phyloP scores from a whole-genome alignment of 1,140 invertebrate species.

The Yoshiicerus persimilis region DNA sequence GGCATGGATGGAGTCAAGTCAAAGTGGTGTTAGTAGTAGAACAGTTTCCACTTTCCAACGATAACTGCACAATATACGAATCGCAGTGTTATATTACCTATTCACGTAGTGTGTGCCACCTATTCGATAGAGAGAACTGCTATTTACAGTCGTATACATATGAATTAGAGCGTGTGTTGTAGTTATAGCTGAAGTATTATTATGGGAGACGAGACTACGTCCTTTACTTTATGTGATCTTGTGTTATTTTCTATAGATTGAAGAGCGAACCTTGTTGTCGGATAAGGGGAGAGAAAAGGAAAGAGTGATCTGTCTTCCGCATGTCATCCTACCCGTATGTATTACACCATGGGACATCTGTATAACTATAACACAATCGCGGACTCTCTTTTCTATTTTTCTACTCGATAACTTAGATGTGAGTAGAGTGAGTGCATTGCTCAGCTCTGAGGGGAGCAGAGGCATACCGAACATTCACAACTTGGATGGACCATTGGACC shows the following conservation, averaged over 20 bases:
- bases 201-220: not conserved
- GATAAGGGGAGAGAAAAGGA: conserved; percentile 32
- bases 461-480: not conserved
- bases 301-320: conserved; percentile 49
- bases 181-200: not conserved
- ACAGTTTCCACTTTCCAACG: not conserved
- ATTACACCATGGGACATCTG: conserved; percentile 48
- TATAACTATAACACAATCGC: conserved; percentile 23
- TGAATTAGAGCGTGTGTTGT: not conserved
- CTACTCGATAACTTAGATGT: not conserved
- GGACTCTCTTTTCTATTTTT: not conserved
- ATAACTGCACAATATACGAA: not conserved
- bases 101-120: too few species aligned
- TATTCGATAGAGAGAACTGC: too few species aligned
- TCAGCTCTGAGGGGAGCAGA: not conserved
- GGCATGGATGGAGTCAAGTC: not conserved
- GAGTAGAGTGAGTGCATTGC: not conserved
- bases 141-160: not conserved
- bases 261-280: not conserved
- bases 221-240: conserved; percentile 1
- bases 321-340: conserved; percentile 47
- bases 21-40: not conserved
- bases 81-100: too few species aligned
- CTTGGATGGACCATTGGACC: too few species aligned
- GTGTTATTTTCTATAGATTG: not conserved